phyloP scores from a whole-genome alignment of 2,797 vertebrate genomes.

The Typhlichthys subterraneus region DNA sequence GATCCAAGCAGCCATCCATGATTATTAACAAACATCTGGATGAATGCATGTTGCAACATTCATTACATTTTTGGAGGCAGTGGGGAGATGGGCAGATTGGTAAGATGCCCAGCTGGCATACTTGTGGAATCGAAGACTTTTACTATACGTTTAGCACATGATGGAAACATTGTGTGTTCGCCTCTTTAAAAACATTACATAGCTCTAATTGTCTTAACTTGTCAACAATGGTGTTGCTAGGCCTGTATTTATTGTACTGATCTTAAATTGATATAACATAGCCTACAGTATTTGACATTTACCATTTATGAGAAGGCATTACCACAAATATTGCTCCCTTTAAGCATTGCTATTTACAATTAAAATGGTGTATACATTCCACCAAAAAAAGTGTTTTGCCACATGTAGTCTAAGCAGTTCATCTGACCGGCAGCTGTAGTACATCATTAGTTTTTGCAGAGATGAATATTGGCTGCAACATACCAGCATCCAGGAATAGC shows the following conservation, averaged over 20 bases:
- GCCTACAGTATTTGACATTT: no score
- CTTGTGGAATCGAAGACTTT: constrained; percentile 17
- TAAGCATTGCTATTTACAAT: no score
- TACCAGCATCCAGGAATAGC: not conserved
- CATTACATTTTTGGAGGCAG: constrained; percentile 40
- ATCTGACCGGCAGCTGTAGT: not conserved
- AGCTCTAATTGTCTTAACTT: no score
- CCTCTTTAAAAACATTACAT: not conserved
- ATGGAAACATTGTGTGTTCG: constrained; percentile 7
- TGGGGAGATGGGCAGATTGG: constrained; percentile 29
- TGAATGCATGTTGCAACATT: constrained; percentile 42
- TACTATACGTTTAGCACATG: constrained; percentile 1
- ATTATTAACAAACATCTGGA: constrained; percentile 61
- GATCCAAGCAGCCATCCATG: constrained; percentile 37
- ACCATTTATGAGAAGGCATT: no score
- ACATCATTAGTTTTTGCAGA: not conserved
- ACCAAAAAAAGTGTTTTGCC: not conserved
- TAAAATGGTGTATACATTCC: not conserved
- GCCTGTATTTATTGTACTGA: no score
- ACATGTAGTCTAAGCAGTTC: no score
- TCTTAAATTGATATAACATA: no score
- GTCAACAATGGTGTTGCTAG: no score
- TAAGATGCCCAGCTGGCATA: constrained; percentile 25
- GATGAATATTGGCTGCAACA: not conserved
- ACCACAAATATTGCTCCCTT: no score